Percentiles rank a stretch among this genome's conserved stretches.
phyloP scores from a whole-genome alignment of 2,113 vertebrate species.

The Pachycephala philippinensis region DNA sequence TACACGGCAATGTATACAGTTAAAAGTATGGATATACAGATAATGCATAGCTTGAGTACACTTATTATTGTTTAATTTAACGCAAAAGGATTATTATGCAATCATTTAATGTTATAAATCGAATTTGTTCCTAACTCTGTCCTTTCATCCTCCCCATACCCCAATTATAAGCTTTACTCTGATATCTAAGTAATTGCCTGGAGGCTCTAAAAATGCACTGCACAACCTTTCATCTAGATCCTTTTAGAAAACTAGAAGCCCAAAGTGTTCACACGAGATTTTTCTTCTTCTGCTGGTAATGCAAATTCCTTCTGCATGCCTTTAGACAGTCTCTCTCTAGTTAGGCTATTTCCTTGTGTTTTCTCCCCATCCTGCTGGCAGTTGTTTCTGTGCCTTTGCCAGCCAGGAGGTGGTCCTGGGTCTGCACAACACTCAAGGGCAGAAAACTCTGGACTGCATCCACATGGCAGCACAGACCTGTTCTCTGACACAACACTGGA shows the following conservation, averaged over 20 bases:
- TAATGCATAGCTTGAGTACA: neutral
- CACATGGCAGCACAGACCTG: neutral
- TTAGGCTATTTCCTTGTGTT: neutral
- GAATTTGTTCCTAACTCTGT: conserved; percentile 22
- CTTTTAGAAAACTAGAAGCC: conserved; percentile 27
- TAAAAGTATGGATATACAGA: neutral
- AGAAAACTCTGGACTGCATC: neutral
- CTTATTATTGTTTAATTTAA: conserved; percentile 11
- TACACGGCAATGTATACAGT: neutral
- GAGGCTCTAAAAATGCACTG: conserved; percentile 21
- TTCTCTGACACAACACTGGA: neutral
- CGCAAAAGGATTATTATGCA: conserved; percentile 45
- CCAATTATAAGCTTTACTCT: conserved; percentile 49
- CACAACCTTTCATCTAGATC: conserved; percentile 37
- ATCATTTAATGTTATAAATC: conserved; percentile 42
- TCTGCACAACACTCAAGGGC: neutral
- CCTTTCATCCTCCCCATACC: conserved; percentile 33
- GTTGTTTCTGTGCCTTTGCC: neutral
- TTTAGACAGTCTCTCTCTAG: neutral
- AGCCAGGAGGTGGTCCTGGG: conserved; percentile 25
- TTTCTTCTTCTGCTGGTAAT: conserved; percentile 22
- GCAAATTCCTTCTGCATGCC: conserved; percentile 33
- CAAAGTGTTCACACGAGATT: conserved; percentile 29
- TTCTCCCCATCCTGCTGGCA: neutral
- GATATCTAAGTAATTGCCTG: conserved; percentile 40